phyloP scores from a whole-genome alignment of 1,140 invertebrate genomes.

The Venustaconcha ellipsiformis region DNA sequence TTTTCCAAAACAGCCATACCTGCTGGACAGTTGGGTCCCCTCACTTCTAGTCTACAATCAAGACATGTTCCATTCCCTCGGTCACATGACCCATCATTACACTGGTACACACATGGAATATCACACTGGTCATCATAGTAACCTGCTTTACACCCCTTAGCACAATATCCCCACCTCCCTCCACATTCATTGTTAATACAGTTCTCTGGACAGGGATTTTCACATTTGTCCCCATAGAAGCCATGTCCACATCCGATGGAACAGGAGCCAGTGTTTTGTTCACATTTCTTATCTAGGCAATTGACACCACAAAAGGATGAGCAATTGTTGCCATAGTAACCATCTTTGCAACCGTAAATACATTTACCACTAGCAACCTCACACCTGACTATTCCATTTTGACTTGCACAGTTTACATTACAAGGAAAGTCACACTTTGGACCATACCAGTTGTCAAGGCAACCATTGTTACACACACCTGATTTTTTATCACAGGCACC shows the following conservation, averaged over 20 bases:
- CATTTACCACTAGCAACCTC: slow-evolving; percentile 15
- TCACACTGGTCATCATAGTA: slow-evolving; percentile 20
- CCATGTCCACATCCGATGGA: slow-evolving; percentile 8
- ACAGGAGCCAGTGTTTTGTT: neutral
- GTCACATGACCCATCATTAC: slow-evolving; percentile 23
- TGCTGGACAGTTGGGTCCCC: no score
- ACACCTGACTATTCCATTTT: slow-evolving; percentile 14
- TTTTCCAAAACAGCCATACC: no score
- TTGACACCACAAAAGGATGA: slow-evolving; percentile 7
- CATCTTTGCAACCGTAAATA: slow-evolving; percentile 14
- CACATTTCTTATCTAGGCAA: slow-evolving; percentile 21
- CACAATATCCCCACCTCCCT: slow-evolving; percentile 9
- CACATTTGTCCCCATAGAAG: slow-evolving; percentile 19
- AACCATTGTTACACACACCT: slow-evolving; percentile 11
- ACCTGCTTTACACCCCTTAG: slow-evolving; percentile 3
- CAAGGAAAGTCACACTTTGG: slow-evolving; percentile 10
- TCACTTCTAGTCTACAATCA: slow-evolving; percentile 9
- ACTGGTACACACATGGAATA: slow-evolving; percentile 7
- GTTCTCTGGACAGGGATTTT: slow-evolving; percentile 14
- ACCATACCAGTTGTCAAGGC: slow-evolving; percentile 12
- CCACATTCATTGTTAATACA: slow-evolving; percentile 9
- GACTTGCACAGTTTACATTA: slow-evolving; percentile 10
- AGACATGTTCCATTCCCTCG: slow-evolving; percentile 9
- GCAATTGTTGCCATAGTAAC: slow-evolving; percentile 19
- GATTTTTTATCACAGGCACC: slow-evolving; percentile 10